Conservation (phyloP, 2,113 vertebrate species). For the Sphyrna mokarran region DNA sequence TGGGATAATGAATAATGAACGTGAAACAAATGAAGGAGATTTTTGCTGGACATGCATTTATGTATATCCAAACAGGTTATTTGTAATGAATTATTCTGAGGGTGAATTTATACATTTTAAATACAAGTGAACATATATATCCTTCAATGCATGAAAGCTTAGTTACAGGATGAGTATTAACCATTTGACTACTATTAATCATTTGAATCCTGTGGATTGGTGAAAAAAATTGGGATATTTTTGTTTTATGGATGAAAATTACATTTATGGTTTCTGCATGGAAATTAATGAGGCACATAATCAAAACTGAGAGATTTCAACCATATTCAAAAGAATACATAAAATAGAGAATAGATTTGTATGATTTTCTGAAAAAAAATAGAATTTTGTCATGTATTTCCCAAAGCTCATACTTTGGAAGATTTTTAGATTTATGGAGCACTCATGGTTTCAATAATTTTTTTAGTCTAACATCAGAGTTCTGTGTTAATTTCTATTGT, state of each 20-base stretch:
- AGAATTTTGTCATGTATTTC: not conserved
- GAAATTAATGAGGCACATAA: not conserved
- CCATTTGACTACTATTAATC: not conserved
- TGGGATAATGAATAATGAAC: constrained; percentile 23
- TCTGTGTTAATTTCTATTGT: not conserved
- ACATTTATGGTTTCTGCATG: not conserved
- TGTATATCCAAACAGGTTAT: not conserved
- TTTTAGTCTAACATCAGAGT: not conserved
- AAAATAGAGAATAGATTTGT: not conserved
- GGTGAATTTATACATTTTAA: not conserved
- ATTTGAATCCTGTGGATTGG: not conserved
- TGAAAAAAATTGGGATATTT: not conserved
- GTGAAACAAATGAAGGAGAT: not conserved
- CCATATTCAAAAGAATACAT: not conserved
- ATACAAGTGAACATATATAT: not conserved
- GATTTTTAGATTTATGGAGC: not conserved
- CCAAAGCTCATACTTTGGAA: not conserved
- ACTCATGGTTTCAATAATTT: not conserved
- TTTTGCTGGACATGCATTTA: not conserved
- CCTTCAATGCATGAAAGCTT: not conserved
- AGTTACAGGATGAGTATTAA: not conserved
- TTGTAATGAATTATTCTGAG: not conserved
- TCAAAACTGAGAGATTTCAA: not conserved
- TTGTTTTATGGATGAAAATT: not conserved
- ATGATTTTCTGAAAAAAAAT: not conserved